Percentiles rank a stretch among this genome's conserved stretches.
These are phyloP conservation scores for Diabrotica virgifera DNA, from an alignment of 1,140 invertebrate species.

Conservation along the genomic window DNA sequence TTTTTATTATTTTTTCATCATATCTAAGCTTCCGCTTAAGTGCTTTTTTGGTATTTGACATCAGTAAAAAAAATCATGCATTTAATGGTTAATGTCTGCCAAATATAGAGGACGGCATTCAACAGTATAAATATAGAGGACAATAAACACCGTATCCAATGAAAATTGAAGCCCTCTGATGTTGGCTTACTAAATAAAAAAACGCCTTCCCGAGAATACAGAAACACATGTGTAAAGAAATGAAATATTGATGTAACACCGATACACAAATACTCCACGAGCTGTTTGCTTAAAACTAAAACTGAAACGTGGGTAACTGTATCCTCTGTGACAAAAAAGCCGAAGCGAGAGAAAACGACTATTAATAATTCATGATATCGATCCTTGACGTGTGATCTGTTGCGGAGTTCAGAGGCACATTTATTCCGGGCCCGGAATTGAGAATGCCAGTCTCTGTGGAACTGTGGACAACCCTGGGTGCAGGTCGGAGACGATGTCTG, in stretches of 20 bases:
- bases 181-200: neutral
- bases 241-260: neutral
- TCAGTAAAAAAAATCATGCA: too few species aligned
- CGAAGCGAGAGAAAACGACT: neutral
- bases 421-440: neutral
- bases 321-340: neutral
- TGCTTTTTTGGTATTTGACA: too few species aligned
- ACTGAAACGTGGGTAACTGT: slow-evolving; percentile 1
- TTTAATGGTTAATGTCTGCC: too few species aligned
- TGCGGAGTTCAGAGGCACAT: neutral
- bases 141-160: too few species aligned
- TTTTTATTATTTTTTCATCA: too few species aligned
- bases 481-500: slow-evolving; percentile 1
- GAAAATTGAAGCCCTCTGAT: neutral
- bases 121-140: too few species aligned
- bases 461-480: slow-evolving; percentile 1
- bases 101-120: too few species aligned
- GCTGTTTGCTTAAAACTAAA: slow-evolving; percentile 2
- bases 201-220: neutral
- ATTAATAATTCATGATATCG: slow-evolving; percentile 3
- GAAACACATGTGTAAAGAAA: neutral
- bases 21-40: too few species aligned
- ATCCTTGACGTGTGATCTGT: slow-evolving; percentile 1
- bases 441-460: neutral
- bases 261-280: slow-evolving; percentile 2